These are phyloP conservation scores for Echinometra lucunter DNA, from an alignment of 53 echinoderm and acorn worm genomes.

Conservation along the genomic window DNA sequence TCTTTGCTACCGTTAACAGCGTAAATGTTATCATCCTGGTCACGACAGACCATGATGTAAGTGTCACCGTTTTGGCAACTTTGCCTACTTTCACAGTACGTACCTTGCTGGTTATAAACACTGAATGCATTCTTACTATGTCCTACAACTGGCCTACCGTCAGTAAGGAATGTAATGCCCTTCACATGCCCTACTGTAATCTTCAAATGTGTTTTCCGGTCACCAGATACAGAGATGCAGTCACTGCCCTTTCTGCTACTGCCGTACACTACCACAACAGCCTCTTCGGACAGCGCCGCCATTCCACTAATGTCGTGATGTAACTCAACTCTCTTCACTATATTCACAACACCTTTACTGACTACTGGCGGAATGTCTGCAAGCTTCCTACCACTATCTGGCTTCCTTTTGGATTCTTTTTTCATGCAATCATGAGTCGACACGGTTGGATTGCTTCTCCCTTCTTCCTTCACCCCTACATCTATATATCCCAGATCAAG, in stretches of 20 bases:
- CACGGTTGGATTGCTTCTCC: background rate
- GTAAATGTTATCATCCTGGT: background rate
- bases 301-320: background rate
- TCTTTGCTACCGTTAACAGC: background rate
- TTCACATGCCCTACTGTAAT: background rate
- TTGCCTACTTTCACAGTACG: background rate
- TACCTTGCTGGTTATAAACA: background rate
- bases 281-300: background rate
- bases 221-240: background rate
- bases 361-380: background rate
- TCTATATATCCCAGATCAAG: background rate
- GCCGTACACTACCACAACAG: background rate
- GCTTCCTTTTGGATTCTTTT: background rate
- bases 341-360: background rate
- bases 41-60: background rate
- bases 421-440: background rate
- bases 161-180: background rate
- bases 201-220: background rate
- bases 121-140: background rate
- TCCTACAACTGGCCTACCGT: background rate
- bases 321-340: background rate
- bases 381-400: background rate
- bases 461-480: background rate
- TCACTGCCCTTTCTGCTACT: background rate
- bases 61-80: background rate